Evolutionary conservation across 2,888 invertebrate genomes (phyloP), one percentile per base, ranked within the genome.

Genomic region (Thymelicus sylvestris): DNA sequence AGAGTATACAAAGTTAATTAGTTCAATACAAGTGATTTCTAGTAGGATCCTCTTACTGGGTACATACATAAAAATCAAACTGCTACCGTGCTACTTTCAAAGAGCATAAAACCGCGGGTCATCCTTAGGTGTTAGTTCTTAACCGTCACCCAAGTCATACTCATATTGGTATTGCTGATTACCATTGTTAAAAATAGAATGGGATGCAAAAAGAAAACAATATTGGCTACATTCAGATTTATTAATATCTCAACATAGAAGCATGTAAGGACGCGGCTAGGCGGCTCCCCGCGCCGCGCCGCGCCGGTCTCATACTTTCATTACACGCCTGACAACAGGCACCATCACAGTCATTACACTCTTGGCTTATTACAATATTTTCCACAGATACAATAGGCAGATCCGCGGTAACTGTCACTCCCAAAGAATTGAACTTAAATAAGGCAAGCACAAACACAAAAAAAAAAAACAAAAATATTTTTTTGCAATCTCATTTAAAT

Each of bases 161-260:
- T 31, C 31, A 31, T 31, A 31, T 31, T 31, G 31, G 31, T 31
- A 3, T 31, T 5, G 5, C 31, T 31, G 31, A 31, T 19, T 19
- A 19, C 31, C 31, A 31, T 31, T 31, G 31, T 31, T 13, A 13
- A 47, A 50, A 57, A 15, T 44, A 19, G 38, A 7, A 31, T 15
- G 38, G 44, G 39, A 31, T 47, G 63, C 6, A 75, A 19, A 75
- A 74, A 81, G 79, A 83, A 76, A 75, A 73, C 74, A 67, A 71
- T 74, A 71, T 79, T 79, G 84, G 83, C 90, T 89, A 89, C 88
- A 88, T 87, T 88, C 87, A 88, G 86, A 87, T 89, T 89, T 89
- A 89, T 88, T 87, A 87, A 86, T 86, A 81, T 86, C 81, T 84
- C 87, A 88, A 89, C 86, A 87, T 86, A 86, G 85, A 89, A 88